phyloP scores from a whole-genome alignment of 1,140 invertebrate genomes.

The Procambarus virginalis region DNA sequence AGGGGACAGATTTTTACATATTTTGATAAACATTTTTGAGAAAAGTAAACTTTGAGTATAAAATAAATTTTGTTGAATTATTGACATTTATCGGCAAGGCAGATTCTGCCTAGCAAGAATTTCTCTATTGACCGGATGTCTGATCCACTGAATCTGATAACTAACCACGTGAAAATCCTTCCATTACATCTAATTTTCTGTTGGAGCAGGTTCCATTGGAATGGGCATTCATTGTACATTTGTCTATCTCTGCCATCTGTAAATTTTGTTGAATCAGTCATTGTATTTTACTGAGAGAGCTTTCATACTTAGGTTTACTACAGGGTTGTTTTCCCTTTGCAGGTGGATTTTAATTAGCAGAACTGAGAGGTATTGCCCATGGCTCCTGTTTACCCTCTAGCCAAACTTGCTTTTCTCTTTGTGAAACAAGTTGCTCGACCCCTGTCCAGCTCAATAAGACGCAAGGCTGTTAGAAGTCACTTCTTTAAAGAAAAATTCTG shows the following conservation, averaged over 20 bases:
- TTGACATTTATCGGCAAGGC: no score
- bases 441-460: slow-evolving; percentile 52
- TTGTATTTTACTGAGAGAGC: background rate
- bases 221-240: no score
- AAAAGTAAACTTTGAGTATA: no score
- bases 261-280: background rate
- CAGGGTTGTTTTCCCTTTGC: slow-evolving; percentile 34
- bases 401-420: slow-evolving; percentile 62
- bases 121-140: no score
- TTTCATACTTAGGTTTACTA: background rate
- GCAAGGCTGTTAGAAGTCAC: slow-evolving; percentile 45
- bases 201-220: no score
- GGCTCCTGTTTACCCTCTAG: slow-evolving; percentile 61
- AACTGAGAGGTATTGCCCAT: slow-evolving; percentile 23
- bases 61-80: no score
- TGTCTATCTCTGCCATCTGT: background rate
- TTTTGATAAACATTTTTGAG: no score
- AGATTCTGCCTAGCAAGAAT: no score
- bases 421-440: slow-evolving; percentile 64
- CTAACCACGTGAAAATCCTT: no score
- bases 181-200: no score
- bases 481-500: slow-evolving; percentile 60
- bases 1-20: no score
- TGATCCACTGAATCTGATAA: no score
- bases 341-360: slow-evolving; percentile 26